Evolutionary conservation across 2,113 vertebrate species (phyloP).

Genomic region (Candoia aspera): DNA sequence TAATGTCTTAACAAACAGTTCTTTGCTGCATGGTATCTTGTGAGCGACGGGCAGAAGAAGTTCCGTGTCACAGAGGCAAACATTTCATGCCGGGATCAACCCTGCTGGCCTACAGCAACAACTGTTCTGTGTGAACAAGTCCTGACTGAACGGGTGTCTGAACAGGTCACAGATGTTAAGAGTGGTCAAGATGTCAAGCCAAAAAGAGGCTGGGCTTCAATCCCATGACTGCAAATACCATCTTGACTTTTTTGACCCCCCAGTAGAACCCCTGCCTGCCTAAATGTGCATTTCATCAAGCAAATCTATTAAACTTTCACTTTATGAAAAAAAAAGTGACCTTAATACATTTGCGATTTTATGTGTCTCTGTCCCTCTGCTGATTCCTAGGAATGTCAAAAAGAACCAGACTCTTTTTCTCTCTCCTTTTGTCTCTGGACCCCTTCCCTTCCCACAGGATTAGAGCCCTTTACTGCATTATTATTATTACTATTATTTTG

Average conservation of each 20-base stretch:
- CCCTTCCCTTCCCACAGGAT: constrained; percentile 29
- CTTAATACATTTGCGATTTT: constrained; percentile 41
- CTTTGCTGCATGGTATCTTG: background rate
- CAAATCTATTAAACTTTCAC: constrained; percentile 37
- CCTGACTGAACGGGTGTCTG: background rate
- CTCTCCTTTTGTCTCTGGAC: constrained; percentile 40
- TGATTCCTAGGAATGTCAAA: background rate
- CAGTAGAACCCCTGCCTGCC: background rate
- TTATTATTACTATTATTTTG: constrained; percentile 30
- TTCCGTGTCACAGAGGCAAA: background rate
- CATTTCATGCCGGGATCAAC: background rate
- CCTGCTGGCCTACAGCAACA: background rate
- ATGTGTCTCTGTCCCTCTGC: constrained; percentile 27
- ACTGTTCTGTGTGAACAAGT: background rate
- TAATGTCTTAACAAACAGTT: background rate
- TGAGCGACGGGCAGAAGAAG: background rate
- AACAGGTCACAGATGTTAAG: background rate
- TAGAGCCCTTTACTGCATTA: constrained; percentile 16
- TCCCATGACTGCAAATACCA: background rate
- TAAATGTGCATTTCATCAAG: constrained; percentile 16
- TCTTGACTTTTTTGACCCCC: background rate
- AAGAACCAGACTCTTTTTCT: constrained; percentile 34
- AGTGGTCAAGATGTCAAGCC: background rate
- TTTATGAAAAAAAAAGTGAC: background rate
- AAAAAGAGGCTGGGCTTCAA: background rate